Percentiles rank a stretch among this genome's conserved stretches.
Conservation (phyloP, 2,113 vertebrate species). For the Cochlearius cochlearius region DNA sequence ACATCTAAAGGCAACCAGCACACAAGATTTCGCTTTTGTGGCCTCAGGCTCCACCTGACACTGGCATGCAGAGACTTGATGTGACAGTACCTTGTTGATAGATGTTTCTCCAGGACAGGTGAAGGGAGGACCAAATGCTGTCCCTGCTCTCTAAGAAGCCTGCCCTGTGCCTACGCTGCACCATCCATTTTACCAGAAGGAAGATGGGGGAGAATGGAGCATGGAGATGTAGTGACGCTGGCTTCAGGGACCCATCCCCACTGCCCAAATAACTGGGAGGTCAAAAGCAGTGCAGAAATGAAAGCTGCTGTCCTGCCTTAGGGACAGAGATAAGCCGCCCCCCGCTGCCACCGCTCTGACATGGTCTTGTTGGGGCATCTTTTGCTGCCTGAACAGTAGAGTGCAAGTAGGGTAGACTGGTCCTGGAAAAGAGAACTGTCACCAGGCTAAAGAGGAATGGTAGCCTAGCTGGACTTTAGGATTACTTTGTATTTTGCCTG, state of each 20-base stretch:
- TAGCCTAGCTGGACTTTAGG: not conserved
- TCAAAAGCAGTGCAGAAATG: not conserved
- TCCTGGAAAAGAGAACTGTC: not conserved
- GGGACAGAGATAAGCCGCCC: not conserved
- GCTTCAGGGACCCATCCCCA: not conserved
- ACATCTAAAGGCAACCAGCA: not conserved
- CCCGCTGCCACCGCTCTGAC: not conserved
- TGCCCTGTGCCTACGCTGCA: accelerated
- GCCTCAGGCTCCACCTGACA: not conserved
- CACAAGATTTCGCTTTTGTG: not conserved
- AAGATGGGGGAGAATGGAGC: not conserved
- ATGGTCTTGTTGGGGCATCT: not conserved
- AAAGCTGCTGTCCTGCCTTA: not conserved
- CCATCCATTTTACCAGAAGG: not conserved
- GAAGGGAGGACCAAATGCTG: not conserved
- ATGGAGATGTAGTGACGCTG: not conserved
- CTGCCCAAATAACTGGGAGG: not conserved
- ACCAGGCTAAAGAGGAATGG: not conserved
- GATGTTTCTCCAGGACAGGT: not conserved
- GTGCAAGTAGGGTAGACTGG: not conserved
- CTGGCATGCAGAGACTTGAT: not conserved
- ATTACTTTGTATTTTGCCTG: not conserved
- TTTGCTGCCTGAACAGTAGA: not conserved
- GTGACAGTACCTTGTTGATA: accelerated
- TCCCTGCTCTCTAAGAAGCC: not conserved